Conservation (phyloP, 2,113 vertebrate genomes). For the Mola mola region DNA sequence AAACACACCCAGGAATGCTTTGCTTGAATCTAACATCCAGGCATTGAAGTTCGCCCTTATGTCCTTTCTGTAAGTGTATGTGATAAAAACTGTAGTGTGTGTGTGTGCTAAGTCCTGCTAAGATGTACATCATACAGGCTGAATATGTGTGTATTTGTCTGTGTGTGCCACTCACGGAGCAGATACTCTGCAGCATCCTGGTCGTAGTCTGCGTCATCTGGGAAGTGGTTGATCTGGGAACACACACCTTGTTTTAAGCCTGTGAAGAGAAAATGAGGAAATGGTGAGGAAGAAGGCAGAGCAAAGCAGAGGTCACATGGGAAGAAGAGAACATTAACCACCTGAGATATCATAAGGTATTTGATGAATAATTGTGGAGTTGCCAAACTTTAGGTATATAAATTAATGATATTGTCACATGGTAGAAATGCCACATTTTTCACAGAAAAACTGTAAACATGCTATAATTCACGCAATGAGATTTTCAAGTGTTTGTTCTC, state of each 20-base stretch:
- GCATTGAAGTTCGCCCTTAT: constrained; percentile 72
- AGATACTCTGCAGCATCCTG: constrained; percentile 94
- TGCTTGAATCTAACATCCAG: constrained; percentile 64
- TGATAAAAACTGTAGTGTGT: constrained; percentile 15
- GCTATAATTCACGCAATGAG: too few species aligned
- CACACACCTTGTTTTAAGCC: constrained; percentile 90
- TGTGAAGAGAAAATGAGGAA: constrained; percentile 49
- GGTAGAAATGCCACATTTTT: too few species aligned
- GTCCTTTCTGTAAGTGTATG: constrained; percentile 46
- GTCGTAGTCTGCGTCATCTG: constrained; percentile 94
- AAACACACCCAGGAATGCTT: constrained; percentile 40
- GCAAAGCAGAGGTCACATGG: background rate
- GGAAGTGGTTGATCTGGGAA: constrained; percentile 94
- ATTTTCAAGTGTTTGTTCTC: too few species aligned
- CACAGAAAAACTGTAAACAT: too few species aligned
- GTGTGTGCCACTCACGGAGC: constrained; percentile 81
- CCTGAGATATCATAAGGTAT: too few species aligned
- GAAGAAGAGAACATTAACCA: background rate
- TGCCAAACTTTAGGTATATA: too few species aligned
- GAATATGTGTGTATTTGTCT: background rate
- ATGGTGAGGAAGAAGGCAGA: background rate
- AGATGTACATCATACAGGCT: too few species aligned
- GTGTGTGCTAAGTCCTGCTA: too few species aligned
- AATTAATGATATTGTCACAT: too few species aligned
- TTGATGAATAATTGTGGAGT: too few species aligned